Evolutionary conservation across 2,113 vertebrate species (phyloP), one percentile per base, ranked within the genome.

Genomic region (Xiphophorus hellerii): DNA sequence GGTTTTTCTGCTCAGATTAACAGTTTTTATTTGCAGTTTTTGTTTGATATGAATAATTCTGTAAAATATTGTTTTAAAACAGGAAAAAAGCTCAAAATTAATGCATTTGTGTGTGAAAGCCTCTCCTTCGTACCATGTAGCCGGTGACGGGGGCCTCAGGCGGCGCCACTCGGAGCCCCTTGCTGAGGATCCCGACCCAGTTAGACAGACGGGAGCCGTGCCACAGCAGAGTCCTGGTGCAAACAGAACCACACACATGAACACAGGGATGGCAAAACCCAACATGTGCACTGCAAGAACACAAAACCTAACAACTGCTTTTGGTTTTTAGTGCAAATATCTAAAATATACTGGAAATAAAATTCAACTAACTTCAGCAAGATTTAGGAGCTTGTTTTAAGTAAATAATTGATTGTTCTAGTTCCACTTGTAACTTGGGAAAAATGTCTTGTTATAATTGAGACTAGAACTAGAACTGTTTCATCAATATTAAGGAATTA

Each of bases 191-290:
- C 39, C 96, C 94, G 5, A 96, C 94, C 95, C 96, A 98, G 92
- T 98, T 98, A 14, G 95, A 93, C 65, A 98, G 89, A 37, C 96
- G 96, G 66, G 96, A 98, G 0, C 97, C 97, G 3, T 98, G 97
- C 97, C 96, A 98, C 58, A 98, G 83, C 69, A 98, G 88, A 87
- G 91, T 96, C 92, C 97, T 98, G 79, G 39, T 2, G 5, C 17
- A 67, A 65, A 63, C 2, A 77, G 37, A 62, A 27, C 80, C 15
- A 62, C 6, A 83, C 6, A 83, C 20, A 64, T n/a, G 2, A 54
- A 54, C n/a, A 72, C 3, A 44, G 42, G 42, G 14, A 14, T 44
- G 35, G 35, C 2, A 14, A 61, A 35, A 74, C 4, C 51, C 13
- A 17, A 1, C 15, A 62, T 27, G 10, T 11, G 35, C 35, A 11